Percentiles rank a stretch among this genome's conserved stretches.
Evolutionary conservation across 2,797 vertebrate genomes (phyloP).

Genomic region (Vespertilio murinus): DNA sequence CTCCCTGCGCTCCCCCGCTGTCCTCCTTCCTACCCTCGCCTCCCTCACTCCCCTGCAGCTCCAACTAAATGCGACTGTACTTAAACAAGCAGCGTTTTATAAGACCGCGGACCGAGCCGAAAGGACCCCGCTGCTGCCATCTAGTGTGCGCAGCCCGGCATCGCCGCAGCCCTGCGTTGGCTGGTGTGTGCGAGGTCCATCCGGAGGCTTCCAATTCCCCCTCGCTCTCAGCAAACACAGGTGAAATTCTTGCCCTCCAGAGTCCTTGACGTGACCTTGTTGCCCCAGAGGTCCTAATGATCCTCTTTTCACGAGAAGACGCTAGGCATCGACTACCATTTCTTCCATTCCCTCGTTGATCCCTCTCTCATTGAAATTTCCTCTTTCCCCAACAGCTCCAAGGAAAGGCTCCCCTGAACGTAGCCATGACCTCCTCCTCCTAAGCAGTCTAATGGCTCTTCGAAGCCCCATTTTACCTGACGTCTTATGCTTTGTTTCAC

Average conservation of each 20-base stretch:
- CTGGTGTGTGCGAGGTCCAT: background rate
- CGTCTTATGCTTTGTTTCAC: background rate
- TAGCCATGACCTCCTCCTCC: constrained; percentile 39
- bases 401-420: constrained; percentile 4
- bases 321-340: background rate
- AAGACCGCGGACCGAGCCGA: constrained; percentile 83
- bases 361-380: background rate
- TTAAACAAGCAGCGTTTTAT: constrained; percentile 90
- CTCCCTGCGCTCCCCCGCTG: constrained; percentile 77
- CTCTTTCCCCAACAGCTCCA: background rate
- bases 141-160: constrained; percentile 80
- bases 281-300: background rate
- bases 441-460: background rate
- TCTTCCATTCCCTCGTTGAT: background rate
- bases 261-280: constrained; percentile 74
- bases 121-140: constrained; percentile 87
- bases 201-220: background rate
- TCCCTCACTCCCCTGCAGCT: constrained; percentile 87
- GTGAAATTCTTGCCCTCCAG: constrained; percentile 32
- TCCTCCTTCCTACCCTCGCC: constrained; percentile 78
- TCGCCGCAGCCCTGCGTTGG: background rate
- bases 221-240: constrained; percentile 2
- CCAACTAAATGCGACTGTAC: constrained; percentile 90
- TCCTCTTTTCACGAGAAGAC: background rate
- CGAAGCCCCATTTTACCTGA: background rate